phyloP scores from a whole-genome alignment of 2,888 invertebrate genomes.

The Euplagia quadripunctaria region DNA sequence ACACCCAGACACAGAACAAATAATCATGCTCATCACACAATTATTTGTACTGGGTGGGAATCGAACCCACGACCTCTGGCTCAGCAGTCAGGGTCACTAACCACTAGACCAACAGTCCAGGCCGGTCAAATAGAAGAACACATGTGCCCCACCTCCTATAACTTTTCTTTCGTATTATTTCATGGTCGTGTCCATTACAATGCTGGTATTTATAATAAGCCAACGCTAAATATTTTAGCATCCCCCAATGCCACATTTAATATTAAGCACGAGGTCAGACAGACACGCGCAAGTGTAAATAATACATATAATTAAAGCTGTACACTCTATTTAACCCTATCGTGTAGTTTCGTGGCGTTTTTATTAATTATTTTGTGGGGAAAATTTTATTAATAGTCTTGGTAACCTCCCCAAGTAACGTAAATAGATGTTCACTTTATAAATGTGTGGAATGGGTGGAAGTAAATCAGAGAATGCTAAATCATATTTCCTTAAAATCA shows the following conservation, averaged over 20 bases:
- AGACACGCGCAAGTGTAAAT: neutral
- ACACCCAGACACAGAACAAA: too few species aligned
- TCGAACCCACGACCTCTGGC: too few species aligned
- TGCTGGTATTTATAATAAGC: neutral
- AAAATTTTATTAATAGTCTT: neutral
- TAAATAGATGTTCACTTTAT: too few species aligned
- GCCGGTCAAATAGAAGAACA: too few species aligned
- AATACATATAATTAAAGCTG: neutral
- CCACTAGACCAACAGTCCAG: too few species aligned
- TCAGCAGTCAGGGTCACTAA: too few species aligned
- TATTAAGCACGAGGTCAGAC: neutral
- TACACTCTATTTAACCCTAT: neutral
- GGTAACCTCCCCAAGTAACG: too few species aligned
- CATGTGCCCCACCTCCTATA: neutral
- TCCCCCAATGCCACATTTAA: constrained; percentile 14
- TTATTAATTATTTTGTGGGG: neutral
- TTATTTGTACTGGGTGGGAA: too few species aligned
- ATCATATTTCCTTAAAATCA: too few species aligned
- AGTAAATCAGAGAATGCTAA: too few species aligned
- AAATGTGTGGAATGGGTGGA: too few species aligned
- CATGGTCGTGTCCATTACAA: constrained; percentile 8
- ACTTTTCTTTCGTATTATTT: neutral
- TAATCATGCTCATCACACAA: too few species aligned
- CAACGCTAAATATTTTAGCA: constrained; percentile 11
- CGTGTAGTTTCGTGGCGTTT: neutral